Conservation (phyloP, 2,888 invertebrate genomes). For the Agrochola lota region DNA sequence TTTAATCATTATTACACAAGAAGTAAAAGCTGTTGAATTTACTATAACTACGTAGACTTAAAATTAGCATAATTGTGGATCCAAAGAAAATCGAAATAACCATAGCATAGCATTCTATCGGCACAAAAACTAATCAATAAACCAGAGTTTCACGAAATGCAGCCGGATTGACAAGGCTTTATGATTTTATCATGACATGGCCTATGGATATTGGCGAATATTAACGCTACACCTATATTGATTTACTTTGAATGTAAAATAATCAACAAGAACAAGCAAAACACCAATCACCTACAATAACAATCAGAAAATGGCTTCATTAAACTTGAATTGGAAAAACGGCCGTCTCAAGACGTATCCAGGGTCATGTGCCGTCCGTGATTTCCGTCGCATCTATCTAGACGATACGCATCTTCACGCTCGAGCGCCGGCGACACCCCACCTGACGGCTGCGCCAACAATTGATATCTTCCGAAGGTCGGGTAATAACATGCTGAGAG, state of each 20-base stretch:
- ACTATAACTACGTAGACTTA: neutral
- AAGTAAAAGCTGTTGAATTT: neutral
- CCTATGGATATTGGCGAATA: neutral
- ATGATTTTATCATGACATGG: too few species aligned
- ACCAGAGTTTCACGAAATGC: neutral
- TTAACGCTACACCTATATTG: neutral
- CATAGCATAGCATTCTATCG: neutral
- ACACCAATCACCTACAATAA: constrained; percentile 3
- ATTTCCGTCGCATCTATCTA: constrained; percentile 73
- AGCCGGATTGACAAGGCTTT: neutral
- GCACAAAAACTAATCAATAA: neutral
- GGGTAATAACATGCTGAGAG: constrained; percentile 81
- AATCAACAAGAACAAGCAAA: constrained; percentile 2
- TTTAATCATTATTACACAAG: neutral
- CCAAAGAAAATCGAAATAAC: neutral
- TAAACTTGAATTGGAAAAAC: constrained; percentile 47
- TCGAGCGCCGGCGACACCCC: constrained; percentile 75
- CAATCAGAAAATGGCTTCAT: constrained; percentile 27
- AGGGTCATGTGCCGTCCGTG: constrained; percentile 61
- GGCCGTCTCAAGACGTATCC: constrained; percentile 52
- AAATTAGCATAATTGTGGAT: neutral
- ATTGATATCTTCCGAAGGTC: constrained; percentile 90
- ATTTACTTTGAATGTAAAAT: neutral
- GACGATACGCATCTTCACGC: constrained; percentile 82
- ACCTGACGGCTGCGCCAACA: constrained; percentile 78